phyloP scores from a whole-genome alignment of 2,888 invertebrate genomes.

The Spatulosminthurus flaviceps region DNA sequence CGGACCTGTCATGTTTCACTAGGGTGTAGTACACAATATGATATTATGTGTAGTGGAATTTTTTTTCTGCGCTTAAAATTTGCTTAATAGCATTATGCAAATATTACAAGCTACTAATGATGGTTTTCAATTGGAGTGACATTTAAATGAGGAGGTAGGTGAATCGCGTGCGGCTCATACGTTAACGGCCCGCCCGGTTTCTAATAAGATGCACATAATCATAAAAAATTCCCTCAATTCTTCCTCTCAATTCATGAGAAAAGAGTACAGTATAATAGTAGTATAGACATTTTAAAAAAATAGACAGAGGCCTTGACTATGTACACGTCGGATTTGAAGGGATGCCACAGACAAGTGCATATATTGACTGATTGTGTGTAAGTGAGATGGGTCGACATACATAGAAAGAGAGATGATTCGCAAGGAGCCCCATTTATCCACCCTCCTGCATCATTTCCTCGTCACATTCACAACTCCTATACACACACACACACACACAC shows the following conservation, averaged over 20 bases:
- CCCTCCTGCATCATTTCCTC: constrained; percentile 27
- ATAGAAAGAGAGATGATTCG: too few species aligned
- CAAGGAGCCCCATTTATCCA: constrained; percentile 22
- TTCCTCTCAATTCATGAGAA: neutral
- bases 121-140: constrained; percentile 10
- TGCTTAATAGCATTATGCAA: neutral
- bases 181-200: neutral
- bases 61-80: too few species aligned
- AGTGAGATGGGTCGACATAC: neutral
- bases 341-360: neutral
- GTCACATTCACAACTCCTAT: constrained; percentile 3
- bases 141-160: constrained; percentile 12
- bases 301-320: neutral
- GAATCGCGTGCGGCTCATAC: neutral
- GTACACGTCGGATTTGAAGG: neutral
- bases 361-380: too few species aligned
- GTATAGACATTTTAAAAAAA: neutral
- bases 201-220: neutral
- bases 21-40: too few species aligned
- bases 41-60: neutral
- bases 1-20: neutral
- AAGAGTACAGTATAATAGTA: neutral
- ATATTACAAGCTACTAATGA: neutral
- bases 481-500: too few species aligned
- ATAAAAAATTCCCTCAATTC: too few species aligned